A percentile compares a stretch with the other conserved stretches of the same genome.
Evolutionary conservation across 2,888 invertebrate species (phyloP).

Genomic region (Eupithecia abbreviata): DNA sequence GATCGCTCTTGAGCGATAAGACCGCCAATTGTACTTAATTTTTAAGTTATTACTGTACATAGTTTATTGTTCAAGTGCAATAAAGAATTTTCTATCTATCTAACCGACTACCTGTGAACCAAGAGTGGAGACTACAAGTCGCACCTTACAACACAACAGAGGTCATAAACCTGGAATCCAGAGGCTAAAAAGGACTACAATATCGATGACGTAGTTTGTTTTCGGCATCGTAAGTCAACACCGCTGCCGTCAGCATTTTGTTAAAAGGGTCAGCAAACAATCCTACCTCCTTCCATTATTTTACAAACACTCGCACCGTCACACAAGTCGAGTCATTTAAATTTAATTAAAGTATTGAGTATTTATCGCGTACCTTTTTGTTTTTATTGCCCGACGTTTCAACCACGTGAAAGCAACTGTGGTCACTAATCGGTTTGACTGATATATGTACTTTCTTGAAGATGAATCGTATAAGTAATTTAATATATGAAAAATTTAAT

Average conservation of each 20-base stretch:
- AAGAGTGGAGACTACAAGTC: neutral
- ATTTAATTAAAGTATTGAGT: neutral
- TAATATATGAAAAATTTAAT: neutral
- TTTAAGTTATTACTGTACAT: no score
- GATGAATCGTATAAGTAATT: neutral
- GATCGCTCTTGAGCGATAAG: no score
- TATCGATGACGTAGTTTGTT: neutral
- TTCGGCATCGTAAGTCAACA: neutral
- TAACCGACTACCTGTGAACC: no score
- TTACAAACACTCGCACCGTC: neutral
- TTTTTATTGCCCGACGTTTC: conserved; percentile 1
- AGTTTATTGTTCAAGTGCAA: no score
- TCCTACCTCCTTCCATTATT: neutral
- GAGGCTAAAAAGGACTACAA: neutral
- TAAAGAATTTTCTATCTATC: no score
- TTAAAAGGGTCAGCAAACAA: conserved; percentile 2
- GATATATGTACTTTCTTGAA: neutral
- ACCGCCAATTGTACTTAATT: no score
- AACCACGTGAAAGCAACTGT: neutral
- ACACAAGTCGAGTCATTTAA: neutral
- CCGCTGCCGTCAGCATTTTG: neutral
- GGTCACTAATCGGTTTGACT: neutral
- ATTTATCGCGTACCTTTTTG: conserved; percentile 2
- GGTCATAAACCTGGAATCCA: neutral
- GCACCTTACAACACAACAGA: neutral